A percentile compares a stretch with the other conserved stretches of the same genome.
Evolutionary conservation across 64 coral and sea anemone genomes (phyloP).

Genomic region (Montipora sp.): DNA sequence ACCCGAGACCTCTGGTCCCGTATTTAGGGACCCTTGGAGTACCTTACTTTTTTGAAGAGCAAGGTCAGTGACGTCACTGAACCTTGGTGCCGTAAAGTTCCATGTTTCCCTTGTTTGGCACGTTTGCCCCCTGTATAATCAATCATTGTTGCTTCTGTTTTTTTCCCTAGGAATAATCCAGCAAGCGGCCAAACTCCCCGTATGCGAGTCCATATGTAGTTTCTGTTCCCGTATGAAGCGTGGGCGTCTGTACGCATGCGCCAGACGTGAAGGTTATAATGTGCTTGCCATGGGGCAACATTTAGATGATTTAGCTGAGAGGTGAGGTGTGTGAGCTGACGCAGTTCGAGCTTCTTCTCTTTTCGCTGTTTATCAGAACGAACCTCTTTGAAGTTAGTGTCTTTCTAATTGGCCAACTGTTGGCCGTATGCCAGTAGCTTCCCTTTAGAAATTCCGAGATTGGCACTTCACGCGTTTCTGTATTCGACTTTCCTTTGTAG

Average conservation of each 20-base stretch:
- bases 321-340: conserved; percentile 72
- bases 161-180: conserved; percentile 79
- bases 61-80: conserved; percentile 56
- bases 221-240: conserved; percentile 99
- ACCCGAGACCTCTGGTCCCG: conserved; percentile 87
- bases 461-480: too few relatives aligned
- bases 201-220: conserved; percentile 97
- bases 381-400: too few relatives aligned
- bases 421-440: too few relatives aligned
- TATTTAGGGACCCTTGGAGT: conserved; percentile 89
- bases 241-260: conserved; percentile 95
- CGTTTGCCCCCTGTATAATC: not conserved
- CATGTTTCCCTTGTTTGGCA: not conserved
- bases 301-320: conserved; percentile 94
- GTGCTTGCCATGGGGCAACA: conserved; percentile 97
- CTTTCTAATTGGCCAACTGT: too few relatives aligned
- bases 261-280: conserved; percentile 89
- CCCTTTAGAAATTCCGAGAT: too few relatives aligned
- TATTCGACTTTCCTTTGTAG: too few relatives aligned
- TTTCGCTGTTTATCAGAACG: not conserved
- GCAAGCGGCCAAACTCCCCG: conserved; percentile 84
- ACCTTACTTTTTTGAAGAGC: conserved; percentile 97
- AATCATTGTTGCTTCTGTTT: not conserved
- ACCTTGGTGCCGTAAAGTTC: not conserved
- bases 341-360: not conserved